Evolutionary conservation across 2,113 vertebrate species (phyloP).

Genomic region (Paracanthobrama guichenoti): DNA sequence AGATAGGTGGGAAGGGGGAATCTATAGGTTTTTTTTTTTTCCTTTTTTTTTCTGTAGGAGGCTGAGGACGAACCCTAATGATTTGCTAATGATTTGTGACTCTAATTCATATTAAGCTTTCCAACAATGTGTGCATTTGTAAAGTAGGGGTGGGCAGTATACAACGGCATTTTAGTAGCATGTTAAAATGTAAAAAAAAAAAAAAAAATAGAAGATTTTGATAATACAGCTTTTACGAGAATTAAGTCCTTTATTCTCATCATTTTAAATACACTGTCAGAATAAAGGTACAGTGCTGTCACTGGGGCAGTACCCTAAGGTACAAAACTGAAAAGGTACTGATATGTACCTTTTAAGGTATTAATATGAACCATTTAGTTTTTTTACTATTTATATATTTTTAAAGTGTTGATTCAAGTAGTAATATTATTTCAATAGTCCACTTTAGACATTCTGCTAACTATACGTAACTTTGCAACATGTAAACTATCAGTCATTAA

Average conservation of each 20-base stretch:
- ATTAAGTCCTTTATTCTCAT: background rate
- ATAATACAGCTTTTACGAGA: background rate
- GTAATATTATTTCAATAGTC: too few relatives aligned
- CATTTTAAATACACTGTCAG: too few relatives aligned
- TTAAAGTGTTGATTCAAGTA: too few relatives aligned
- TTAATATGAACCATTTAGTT: too few relatives aligned
- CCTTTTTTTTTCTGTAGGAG: background rate
- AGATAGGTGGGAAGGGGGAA: background rate
- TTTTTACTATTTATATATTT: background rate
- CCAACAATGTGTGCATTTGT: background rate
- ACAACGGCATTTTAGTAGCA: background rate
- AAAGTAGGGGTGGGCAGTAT: background rate
- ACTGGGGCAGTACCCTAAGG: too few relatives aligned
- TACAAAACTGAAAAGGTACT: too few relatives aligned
- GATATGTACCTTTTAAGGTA: too few relatives aligned
- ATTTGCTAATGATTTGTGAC: background rate
- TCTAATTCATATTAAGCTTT: background rate
- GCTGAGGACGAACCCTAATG: background rate
- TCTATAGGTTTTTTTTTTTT: conserved; percentile 5
- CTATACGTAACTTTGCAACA: too few relatives aligned
- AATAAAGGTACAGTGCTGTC: too few relatives aligned
- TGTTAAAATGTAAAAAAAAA: background rate
- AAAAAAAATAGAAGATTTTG: background rate
- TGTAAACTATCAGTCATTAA: too few relatives aligned
- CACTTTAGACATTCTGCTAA: too few relatives aligned